phyloP scores from a whole-genome alignment of 2,797 vertebrate genomes.

The Rhodeus uyekii region DNA sequence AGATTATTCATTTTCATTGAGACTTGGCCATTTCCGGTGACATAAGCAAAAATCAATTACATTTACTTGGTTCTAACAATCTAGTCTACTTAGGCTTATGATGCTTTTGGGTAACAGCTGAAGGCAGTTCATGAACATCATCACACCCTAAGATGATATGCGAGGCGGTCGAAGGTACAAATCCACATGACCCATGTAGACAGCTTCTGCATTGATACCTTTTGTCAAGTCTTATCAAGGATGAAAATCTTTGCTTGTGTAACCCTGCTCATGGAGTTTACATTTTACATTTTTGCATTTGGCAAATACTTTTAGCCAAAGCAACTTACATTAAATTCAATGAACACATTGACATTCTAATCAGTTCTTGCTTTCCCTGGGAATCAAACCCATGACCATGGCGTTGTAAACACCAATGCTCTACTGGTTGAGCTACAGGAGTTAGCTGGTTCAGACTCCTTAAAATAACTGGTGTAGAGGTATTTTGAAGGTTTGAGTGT shows the following conservation, averaged over 20 bases:
- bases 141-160: background rate
- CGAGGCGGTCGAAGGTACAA: background rate
- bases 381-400: too few relatives aligned
- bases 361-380: too few relatives aligned
- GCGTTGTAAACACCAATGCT: too few relatives aligned
- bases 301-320: too few relatives aligned
- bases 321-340: too few relatives aligned
- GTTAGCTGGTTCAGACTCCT: conserved; percentile 65
- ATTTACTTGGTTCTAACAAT: background rate
- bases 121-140: background rate
- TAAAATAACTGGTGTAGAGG: conserved; percentile 77
- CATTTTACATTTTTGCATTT: too few relatives aligned
- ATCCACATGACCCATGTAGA: background rate
- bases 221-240: background rate
- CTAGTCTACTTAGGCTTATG: background rate
- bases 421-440: too few relatives aligned
- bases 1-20: background rate
- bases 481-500: conserved; percentile 68
- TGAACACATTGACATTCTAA: too few relatives aligned
- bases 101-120: background rate
- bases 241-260: conserved; percentile 8
- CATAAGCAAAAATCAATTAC: background rate
- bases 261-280: background rate
- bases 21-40: too few relatives aligned
- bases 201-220: background rate